These are phyloP conservation scores for Oscheius sp. DNA, from an alignment of 2,888 invertebrate species.

Conservation along the genomic window DNA sequence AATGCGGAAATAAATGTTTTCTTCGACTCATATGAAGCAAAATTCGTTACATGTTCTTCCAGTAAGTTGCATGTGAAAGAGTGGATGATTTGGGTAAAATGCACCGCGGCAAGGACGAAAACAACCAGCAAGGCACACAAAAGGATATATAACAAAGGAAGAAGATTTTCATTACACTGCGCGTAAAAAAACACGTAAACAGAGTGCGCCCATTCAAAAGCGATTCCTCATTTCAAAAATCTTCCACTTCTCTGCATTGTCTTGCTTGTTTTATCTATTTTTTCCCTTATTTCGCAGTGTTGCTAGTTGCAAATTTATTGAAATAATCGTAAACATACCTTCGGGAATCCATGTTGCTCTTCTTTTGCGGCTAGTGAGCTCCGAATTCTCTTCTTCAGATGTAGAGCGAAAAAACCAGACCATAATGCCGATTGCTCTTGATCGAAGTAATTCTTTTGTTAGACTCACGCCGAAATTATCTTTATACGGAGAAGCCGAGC, in stretches of 20 bases:
- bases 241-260: background rate
- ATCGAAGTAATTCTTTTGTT: too few relatives aligned
- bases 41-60: too few relatives aligned
- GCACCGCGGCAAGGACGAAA: too few relatives aligned
- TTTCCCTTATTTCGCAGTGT: too few relatives aligned
- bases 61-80: too few relatives aligned
- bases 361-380: background rate
- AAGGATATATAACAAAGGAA: too few relatives aligned
- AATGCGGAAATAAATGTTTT: too few relatives aligned
- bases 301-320: background rate
- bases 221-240: background rate
- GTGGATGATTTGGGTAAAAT: too few relatives aligned
- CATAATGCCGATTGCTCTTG: background rate
- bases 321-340: background rate
- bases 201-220: background rate
- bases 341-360: slow-evolving; percentile 16
- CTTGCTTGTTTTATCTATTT: background rate
- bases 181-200: background rate
- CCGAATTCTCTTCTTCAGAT: background rate
- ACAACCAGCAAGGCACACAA: too few relatives aligned
- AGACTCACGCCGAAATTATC: too few relatives aligned
- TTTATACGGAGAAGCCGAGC: background rate
- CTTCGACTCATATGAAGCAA: too few relatives aligned
- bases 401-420: slow-evolving; percentile 20
- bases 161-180: background rate